Percentiles rank a stretch among this genome's conserved stretches.
phyloP scores from a whole-genome alignment of 2,888 invertebrate species.

The Phyllotreta cruciferae region DNA sequence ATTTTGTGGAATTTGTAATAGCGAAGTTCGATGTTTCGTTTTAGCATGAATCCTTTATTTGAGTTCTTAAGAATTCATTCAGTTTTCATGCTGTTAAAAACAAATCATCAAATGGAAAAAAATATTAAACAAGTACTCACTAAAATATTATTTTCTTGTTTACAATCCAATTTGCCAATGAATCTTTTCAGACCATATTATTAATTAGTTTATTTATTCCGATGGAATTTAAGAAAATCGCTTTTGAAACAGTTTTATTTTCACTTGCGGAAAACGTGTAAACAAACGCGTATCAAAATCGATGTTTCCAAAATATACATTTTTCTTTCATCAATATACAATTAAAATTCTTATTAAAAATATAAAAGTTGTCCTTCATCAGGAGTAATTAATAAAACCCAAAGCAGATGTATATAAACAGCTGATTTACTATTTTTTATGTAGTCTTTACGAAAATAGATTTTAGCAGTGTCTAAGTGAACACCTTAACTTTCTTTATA shows the following conservation, averaged over 20 bases:
- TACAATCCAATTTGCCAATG: too few relatives aligned
- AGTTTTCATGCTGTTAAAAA: too few relatives aligned
- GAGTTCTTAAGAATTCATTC: too few relatives aligned
- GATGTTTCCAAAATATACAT: constrained; percentile 28
- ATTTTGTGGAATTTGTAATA: background rate
- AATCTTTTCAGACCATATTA: too few relatives aligned
- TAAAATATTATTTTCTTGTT: too few relatives aligned
- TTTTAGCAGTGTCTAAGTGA: constrained; percentile 23
- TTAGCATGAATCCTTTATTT: too few relatives aligned
- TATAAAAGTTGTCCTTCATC: constrained; percentile 38
- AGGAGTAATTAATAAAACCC: constrained; percentile 38
- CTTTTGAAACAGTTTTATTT: constrained; percentile 9
- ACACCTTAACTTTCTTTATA: background rate
- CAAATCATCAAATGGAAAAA: too few relatives aligned
- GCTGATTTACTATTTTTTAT: constrained; percentile 43
- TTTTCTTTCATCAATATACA: constrained; percentile 32
- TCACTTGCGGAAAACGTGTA: constrained; percentile 12
- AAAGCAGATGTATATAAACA: constrained; percentile 42
- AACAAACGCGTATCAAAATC: constrained; percentile 17
- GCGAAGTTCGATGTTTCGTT: too few relatives aligned
- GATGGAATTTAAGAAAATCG: background rate
- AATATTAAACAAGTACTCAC: too few relatives aligned
- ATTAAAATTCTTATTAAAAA: constrained; percentile 36
- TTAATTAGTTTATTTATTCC: too few relatives aligned
- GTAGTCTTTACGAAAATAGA: constrained; percentile 35